Percentiles rank a stretch among this genome's conserved stretches.
phyloP scores from a whole-genome alignment of 2,888 invertebrate species.

The Drosophila helvetica region DNA sequence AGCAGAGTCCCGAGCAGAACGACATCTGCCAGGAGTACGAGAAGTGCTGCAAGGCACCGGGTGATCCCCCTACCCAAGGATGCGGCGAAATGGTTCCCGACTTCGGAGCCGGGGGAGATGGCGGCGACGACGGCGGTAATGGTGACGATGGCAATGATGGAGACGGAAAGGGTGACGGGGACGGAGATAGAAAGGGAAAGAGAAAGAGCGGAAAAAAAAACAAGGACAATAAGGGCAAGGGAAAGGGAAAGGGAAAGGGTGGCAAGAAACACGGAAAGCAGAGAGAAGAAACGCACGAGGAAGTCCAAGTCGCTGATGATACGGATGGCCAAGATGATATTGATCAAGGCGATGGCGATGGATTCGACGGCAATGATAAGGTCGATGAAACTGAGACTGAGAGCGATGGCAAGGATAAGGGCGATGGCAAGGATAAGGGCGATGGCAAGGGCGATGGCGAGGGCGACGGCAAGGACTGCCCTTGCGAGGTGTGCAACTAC shows the following conservation, averaged over 20 bases:
- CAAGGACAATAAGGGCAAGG: no score
- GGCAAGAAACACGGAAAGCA: no score
- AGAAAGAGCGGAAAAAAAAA: no score
- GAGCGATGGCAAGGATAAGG: background rate
- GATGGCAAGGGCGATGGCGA: no score
- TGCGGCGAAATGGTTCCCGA: background rate
- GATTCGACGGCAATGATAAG: background rate
- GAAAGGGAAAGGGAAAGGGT: no score
- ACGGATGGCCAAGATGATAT: background rate
- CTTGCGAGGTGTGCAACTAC: slow-evolving; percentile 41
- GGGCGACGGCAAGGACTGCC: slow-evolving; percentile 1
- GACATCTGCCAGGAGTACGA: slow-evolving; percentile 15
- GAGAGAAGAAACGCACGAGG: background rate
- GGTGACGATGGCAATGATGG: no score
- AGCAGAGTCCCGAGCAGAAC: slow-evolving; percentile 1
- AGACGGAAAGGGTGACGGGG: no score
- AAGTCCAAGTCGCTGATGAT: background rate
- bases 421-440: no score
- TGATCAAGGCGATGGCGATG: background rate
- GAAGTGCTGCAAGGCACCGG: slow-evolving; percentile 46
- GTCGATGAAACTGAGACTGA: background rate
- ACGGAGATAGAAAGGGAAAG: no score
- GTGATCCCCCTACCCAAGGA: background rate
- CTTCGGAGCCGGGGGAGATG: background rate
- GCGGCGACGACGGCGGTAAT: no score